Evolutionary conservation across 2,113 vertebrate species (phyloP).

Genomic region (Trematomus loennbergii): DNA sequence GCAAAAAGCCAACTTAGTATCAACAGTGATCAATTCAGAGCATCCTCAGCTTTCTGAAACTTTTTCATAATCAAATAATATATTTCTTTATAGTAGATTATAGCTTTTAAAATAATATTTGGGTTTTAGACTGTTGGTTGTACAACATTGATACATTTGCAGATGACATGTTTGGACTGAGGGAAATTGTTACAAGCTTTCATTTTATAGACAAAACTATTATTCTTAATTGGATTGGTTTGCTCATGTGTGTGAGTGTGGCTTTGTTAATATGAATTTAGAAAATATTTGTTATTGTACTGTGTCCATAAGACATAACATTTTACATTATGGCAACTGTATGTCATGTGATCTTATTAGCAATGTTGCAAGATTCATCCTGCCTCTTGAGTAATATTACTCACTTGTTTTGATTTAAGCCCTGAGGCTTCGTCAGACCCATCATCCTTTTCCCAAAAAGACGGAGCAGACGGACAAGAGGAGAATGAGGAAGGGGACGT

Average conservation of each 20-base stretch:
- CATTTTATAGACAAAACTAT: not conserved
- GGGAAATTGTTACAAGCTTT: no score
- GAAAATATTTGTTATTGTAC: not conserved
- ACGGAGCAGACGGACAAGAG: not conserved
- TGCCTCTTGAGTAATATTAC: constrained; percentile 12
- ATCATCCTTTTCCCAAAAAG: constrained; percentile 23
- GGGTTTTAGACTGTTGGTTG: not conserved
- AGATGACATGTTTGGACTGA: no score
- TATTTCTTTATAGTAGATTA: not conserved
- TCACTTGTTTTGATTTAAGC: constrained; percentile 48
- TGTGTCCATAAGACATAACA: not conserved
- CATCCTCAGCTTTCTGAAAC: not conserved
- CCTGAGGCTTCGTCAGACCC: constrained; percentile 22
- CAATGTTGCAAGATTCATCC: not conserved
- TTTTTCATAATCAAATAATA: not conserved
- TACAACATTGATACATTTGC: no score
- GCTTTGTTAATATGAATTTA: no score
- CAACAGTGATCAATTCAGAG: not conserved
- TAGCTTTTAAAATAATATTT: not conserved
- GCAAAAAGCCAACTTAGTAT: not conserved
- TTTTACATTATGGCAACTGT: not conserved
- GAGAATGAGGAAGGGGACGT: constrained; percentile 16
- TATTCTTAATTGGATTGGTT: not conserved
- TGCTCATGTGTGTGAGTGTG: not conserved
- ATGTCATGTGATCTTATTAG: not conserved